Evolutionary conservation across 2,797 vertebrate genomes (phyloP).

Genomic region (Molothrus aeneus): DNA sequence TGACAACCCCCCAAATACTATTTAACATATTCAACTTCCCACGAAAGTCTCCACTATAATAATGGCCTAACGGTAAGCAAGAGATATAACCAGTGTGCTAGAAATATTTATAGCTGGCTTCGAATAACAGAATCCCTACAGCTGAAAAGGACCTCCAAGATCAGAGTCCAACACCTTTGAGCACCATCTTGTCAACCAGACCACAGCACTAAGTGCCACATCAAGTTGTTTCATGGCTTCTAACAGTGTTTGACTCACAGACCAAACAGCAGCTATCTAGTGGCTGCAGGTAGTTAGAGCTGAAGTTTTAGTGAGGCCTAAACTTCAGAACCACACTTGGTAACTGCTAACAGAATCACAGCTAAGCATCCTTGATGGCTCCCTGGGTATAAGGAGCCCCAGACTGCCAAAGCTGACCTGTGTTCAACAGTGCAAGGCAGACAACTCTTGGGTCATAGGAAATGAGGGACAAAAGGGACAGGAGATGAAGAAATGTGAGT

Average conservation of each 20-base stretch:
- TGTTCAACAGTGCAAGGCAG: neutral
- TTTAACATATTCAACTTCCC: neutral
- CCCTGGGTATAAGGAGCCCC: neutral
- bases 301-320: neutral
- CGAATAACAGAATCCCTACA: neutral
- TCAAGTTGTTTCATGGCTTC: fast-evolving
- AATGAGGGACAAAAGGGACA: neutral
- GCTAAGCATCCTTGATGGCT: neutral
- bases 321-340: neutral
- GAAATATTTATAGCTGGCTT: neutral
- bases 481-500: neutral
- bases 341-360: neutral
- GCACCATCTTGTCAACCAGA: neutral
- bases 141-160: neutral
- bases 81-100: neutral
- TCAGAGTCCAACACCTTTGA: neutral
- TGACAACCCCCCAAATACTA: too few species aligned
- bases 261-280: neutral
- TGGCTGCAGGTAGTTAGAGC: neutral
- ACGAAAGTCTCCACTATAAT: neutral
- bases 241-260: neutral
- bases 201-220: neutral
- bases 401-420: neutral
- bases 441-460: neutral
- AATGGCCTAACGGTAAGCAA: neutral